A percentile compares a stretch with the other conserved stretches of the same genome.
Conservation (phyloP, 2,888 invertebrate genomes). For the Cerastis rubricosa region DNA sequence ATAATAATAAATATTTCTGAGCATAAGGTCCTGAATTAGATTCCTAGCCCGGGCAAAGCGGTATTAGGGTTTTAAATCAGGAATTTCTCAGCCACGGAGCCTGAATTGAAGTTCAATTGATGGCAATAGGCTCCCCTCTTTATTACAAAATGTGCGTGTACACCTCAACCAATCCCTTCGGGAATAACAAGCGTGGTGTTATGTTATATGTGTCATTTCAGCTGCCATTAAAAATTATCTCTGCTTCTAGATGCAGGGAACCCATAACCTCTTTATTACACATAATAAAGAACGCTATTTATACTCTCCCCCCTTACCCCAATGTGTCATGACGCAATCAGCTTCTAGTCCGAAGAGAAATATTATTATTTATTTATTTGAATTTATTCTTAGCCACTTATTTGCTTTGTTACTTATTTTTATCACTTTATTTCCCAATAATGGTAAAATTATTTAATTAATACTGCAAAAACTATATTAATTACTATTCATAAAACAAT, state of each 20-base stretch:
- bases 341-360: conserved; percentile 37
- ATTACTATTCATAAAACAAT: too few relatives aligned
- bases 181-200: not conserved
- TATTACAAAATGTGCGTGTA: not conserved
- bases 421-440: too few relatives aligned
- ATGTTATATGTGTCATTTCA: not conserved
- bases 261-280: conserved; percentile 1
- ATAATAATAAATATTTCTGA: too few relatives aligned
- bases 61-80: not conserved
- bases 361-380: not conserved
- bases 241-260: not conserved
- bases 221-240: conserved; percentile 11
- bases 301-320: not conserved
- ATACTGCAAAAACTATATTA: too few relatives aligned
- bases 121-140: not conserved
- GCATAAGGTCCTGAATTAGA: not conserved
- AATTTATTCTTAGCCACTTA: not conserved
- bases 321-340: conserved; percentile 37
- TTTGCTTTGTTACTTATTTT: too few relatives aligned
- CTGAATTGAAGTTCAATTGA: not conserved
- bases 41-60: not conserved
- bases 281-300: conserved; percentile 23
- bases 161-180: not conserved
- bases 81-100: not conserved
- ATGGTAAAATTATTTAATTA: too few relatives aligned